phyloP scores from a whole-genome alignment of 2,888 invertebrate genomes.

The Dyspetes luteomarginatus region DNA sequence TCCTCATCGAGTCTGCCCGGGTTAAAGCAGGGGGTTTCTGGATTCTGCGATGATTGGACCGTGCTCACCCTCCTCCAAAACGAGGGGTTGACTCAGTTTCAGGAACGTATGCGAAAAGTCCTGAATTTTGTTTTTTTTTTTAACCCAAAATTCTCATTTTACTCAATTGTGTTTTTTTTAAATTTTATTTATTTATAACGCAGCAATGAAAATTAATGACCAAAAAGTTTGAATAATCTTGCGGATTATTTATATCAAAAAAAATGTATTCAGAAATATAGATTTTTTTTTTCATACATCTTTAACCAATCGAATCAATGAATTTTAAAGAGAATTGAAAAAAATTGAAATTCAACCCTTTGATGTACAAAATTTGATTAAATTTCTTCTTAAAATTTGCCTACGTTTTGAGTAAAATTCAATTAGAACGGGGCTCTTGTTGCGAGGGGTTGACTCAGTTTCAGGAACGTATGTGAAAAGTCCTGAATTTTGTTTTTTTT shows the following conservation, averaged over 20 bases:
- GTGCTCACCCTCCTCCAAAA: conserved; percentile 78
- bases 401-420: not conserved
- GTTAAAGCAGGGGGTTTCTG: conserved; percentile 85
- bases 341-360: too few relatives aligned
- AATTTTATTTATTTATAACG: too few relatives aligned
- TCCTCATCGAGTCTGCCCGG: conserved; percentile 86
- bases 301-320: not conserved
- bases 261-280: not conserved
- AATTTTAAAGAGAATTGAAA: not conserved
- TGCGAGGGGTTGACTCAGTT: conserved; percentile 75
- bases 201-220: too few relatives aligned
- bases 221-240: too few relatives aligned
- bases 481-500: not conserved
- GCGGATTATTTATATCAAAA: not conserved
- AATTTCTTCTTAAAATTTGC: not conserved
- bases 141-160: too few relatives aligned
- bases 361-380: not conserved
- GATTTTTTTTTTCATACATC: too few relatives aligned
- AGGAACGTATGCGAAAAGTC: conserved; percentile 71
- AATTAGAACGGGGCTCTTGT: conserved; percentile 29
- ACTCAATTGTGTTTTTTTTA: too few relatives aligned
- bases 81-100: conserved; percentile 77
- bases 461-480: conserved; percentile 73
- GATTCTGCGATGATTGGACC: conserved; percentile 84
- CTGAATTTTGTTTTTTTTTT: not conserved